phyloP scores from a whole-genome alignment of 2,113 vertebrate species.

The Cochlearius cochlearius region DNA sequence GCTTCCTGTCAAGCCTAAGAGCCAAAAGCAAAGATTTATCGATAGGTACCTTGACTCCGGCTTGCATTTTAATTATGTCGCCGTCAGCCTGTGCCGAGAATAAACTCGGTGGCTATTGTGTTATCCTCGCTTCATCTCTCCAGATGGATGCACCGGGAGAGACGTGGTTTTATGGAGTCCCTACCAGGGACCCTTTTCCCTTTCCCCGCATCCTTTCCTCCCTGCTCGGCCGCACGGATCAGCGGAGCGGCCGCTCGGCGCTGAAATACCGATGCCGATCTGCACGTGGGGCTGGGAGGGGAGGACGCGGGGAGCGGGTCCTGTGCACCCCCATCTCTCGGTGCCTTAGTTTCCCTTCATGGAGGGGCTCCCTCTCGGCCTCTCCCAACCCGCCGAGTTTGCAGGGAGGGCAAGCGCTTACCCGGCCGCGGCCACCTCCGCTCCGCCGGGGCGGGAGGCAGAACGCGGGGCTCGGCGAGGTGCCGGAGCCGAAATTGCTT shows the following conservation, averaged over 20 bases:
- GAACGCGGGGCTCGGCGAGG: background rate
- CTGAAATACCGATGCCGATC: background rate
- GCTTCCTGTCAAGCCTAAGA: constrained; percentile 71
- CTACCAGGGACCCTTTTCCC: background rate
- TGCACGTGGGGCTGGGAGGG: fast-evolving
- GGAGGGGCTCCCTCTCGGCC: fast-evolving
- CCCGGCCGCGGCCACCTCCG: fast-evolving
- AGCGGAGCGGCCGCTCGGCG: background rate
- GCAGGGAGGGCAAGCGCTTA: too few relatives aligned
- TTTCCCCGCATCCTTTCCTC: background rate
- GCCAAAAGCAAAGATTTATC: constrained; percentile 76
- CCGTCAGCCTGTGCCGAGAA: background rate
- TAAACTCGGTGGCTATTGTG: background rate
- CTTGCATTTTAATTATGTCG: constrained; percentile 61
- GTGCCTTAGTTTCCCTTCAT: fast-evolving
- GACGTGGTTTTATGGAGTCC: background rate
- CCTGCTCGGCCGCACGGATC: fast-evolving
- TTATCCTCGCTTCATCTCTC: background rate
- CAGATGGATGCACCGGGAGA: background rate
- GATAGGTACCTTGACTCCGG: constrained; percentile 42
- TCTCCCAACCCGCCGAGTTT: fast-evolving
- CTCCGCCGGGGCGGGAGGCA: background rate
- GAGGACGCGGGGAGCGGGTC: fast-evolving
- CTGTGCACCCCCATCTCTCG: fast-evolving
- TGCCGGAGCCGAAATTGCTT: constrained; percentile 35